Percentiles rank a stretch among this genome's conserved stretches.
Evolutionary conservation across 1,140 invertebrate genomes (phyloP).

Genomic region (Onthophagus taurus): DNA sequence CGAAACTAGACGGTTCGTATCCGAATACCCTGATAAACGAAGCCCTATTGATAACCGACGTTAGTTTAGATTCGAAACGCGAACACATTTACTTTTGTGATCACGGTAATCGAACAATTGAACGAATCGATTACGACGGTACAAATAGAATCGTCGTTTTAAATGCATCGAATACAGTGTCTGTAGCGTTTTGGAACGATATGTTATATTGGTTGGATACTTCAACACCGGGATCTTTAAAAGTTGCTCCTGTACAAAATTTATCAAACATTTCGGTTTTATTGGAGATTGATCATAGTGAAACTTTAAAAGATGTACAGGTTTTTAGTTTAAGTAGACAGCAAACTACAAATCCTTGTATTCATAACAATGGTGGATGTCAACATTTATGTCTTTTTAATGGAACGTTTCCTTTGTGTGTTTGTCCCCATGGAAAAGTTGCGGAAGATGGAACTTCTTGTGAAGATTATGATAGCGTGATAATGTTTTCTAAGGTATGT

Average conservation of each 20-base stretch:
- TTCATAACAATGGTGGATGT: slow-evolving; percentile 65
- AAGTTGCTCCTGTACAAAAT: slow-evolving; percentile 51
- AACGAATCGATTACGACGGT: slow-evolving; percentile 67
- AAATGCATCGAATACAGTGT: slow-evolving; percentile 67
- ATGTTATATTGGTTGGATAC: slow-evolving; percentile 83
- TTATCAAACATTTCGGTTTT: slow-evolving; percentile 44
- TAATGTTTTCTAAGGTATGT: slow-evolving; percentile 68
- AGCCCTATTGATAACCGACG: slow-evolving; percentile 44
- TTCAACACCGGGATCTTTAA: slow-evolving; percentile 31
- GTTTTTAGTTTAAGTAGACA: slow-evolving; percentile 49
- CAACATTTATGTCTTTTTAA: slow-evolving; percentile 64
- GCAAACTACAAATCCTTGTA: slow-evolving; percentile 57
- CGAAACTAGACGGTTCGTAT: slow-evolving; percentile 50
- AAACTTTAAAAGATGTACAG: slow-evolving; percentile 62
- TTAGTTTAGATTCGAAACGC: slow-evolving; percentile 45
- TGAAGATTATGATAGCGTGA: slow-evolving; percentile 59
- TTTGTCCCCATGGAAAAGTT: slow-evolving; percentile 64
- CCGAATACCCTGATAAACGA: slow-evolving; percentile 44
- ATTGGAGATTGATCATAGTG: slow-evolving; percentile 50
- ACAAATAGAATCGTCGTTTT: slow-evolving; percentile 53
- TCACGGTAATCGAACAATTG: slow-evolving; percentile 72
- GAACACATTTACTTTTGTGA: slow-evolving; percentile 81
- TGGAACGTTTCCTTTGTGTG: slow-evolving; percentile 56
- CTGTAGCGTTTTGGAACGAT: slow-evolving; percentile 60
- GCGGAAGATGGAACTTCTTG: slow-evolving; percentile 52